Conservation (phyloP, 2,888 invertebrate genomes). For the Galeruca laticollis region DNA sequence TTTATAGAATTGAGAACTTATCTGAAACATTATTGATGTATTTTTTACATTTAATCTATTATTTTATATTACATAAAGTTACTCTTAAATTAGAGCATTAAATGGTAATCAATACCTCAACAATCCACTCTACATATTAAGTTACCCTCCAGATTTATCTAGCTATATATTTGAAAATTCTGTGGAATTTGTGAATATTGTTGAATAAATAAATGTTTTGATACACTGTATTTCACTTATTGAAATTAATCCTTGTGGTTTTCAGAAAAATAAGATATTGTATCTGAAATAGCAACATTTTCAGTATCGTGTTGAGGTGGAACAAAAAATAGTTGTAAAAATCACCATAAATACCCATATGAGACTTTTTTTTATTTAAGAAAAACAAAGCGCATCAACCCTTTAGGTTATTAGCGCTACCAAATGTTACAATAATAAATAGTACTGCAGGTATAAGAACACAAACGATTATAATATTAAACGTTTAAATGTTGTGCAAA, state of each 20-base stretch:
- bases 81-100: conserved; percentile 1
- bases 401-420: too few species aligned
- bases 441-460: too few species aligned
- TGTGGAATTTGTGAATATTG: neutral
- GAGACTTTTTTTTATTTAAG: too few species aligned
- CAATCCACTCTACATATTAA: neutral
- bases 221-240: neutral
- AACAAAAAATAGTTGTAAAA: too few species aligned
- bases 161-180: conserved; percentile 11
- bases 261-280: too few species aligned
- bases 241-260: neutral
- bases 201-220: conserved; percentile 8
- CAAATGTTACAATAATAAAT: too few species aligned
- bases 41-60: neutral
- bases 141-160: neutral
- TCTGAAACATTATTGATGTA: neutral
- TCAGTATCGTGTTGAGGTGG: too few species aligned
- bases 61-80: neutral
- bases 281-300: too few species aligned
- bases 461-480: too few species aligned
- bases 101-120: neutral
- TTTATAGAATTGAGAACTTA: conserved; percentile 9
- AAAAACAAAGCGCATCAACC: too few species aligned
- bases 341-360: too few species aligned
- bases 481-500: too few species aligned